phyloP scores from a whole-genome alignment of 2,113 vertebrate species.

The Conger conger region DNA sequence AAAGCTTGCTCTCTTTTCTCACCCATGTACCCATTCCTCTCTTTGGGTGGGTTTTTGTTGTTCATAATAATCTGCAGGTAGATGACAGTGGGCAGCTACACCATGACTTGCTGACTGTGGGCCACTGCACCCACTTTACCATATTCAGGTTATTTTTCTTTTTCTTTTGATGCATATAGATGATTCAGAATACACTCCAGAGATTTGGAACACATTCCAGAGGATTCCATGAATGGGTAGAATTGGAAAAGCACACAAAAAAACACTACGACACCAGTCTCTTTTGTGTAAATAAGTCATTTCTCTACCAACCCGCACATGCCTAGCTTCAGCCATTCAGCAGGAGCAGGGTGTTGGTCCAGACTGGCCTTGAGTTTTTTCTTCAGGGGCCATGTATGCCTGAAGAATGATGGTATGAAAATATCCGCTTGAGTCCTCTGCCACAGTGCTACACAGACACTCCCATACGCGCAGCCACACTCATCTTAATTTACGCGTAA shows the following conservation, averaged over 20 bases:
- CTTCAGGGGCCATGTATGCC: not conserved
- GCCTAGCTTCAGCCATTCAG: no score
- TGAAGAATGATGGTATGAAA: not conserved
- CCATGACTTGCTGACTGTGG: not conserved
- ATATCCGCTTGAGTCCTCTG: not conserved
- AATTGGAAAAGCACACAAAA: no score
- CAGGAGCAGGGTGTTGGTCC: no score
- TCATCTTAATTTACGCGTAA: not conserved
- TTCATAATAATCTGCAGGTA: not conserved
- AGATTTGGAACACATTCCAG: no score
- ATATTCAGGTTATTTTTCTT: not conserved
- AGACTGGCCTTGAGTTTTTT: not conserved
- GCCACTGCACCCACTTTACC: not conserved
- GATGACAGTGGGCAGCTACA: not conserved
- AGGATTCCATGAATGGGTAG: no score
- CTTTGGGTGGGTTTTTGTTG: not conserved
- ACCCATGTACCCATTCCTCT: no score
- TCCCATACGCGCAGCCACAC: not conserved
- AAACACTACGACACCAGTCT: no score
- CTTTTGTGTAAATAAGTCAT: not conserved
- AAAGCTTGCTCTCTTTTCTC: no score
- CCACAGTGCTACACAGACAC: not conserved
- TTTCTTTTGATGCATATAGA: no score
- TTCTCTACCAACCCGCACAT: no score
- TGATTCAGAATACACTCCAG: no score